These are phyloP conservation scores for Cataglyphis rosenhaueri DNA, from an alignment of 2,888 invertebrate species.

Conservation along the genomic window DNA sequence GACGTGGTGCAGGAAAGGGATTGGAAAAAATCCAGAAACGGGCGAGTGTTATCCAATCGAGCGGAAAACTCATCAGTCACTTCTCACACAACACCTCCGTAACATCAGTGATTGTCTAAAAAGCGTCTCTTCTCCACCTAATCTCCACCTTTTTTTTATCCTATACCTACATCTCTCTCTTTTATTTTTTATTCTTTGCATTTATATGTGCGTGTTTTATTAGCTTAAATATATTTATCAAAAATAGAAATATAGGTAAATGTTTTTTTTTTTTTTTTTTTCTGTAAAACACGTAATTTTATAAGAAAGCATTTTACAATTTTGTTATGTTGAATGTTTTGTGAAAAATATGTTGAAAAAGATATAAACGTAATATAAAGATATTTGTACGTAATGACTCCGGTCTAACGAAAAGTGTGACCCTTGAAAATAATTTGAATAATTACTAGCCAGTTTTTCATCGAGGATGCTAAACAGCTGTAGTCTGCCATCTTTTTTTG, in stretches of 20 bases:
- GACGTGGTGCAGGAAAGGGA: slow-evolving; percentile 40
- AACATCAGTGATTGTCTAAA: slow-evolving; percentile 67
- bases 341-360: not conserved
- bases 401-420: slow-evolving; percentile 61
- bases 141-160: slow-evolving; percentile 64
- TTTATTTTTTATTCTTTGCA: slow-evolving; percentile 24
- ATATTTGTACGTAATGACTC: slow-evolving; percentile 55
- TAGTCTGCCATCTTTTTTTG: slow-evolving; percentile 71
- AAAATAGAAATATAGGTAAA: not conserved
- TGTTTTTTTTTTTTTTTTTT: not conserved
- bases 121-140: slow-evolving; percentile 67
- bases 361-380: slow-evolving; percentile 57
- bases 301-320: not conserved
- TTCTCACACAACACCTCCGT: slow-evolving; percentile 66
- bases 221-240: not conserved
- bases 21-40: slow-evolving; percentile 66
- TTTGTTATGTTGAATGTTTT: slow-evolving; percentile 16
- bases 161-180: slow-evolving; percentile 24
- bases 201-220: slow-evolving; percentile 23
- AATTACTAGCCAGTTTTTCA: slow-evolving; percentile 79
- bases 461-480: slow-evolving; percentile 81
- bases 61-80: slow-evolving; percentile 79
- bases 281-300: not conserved
- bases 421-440: slow-evolving; percentile 80
- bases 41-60: slow-evolving; percentile 74